These are phyloP conservation scores for Drosophila formosana DNA, from an alignment of 2,888 invertebrate species.

Conservation along the genomic window DNA sequence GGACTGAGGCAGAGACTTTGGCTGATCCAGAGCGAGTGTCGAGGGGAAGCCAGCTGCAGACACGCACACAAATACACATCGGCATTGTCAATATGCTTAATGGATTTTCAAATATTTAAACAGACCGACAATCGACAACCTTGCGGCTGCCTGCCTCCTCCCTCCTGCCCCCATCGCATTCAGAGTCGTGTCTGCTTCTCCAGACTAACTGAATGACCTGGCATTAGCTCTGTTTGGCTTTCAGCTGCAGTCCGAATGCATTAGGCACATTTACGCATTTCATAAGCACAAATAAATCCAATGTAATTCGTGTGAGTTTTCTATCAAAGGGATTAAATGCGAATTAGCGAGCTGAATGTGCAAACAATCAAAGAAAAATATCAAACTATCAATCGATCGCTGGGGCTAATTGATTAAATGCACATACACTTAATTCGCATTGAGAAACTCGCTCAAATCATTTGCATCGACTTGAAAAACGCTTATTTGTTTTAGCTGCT, in stretches of 20 bases:
- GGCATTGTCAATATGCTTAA: slow-evolving; percentile 80
- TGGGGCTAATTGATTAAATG: background rate
- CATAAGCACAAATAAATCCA: slow-evolving; percentile 62
- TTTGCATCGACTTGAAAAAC: background rate
- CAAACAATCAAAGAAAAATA: background rate
- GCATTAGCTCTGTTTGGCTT: slow-evolving; percentile 7
- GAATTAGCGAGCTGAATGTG: background rate
- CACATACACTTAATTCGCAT: too few species aligned
- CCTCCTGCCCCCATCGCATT: background rate
- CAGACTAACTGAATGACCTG: slow-evolving; percentile 18
- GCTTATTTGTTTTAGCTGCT: background rate
- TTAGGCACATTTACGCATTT: slow-evolving; percentile 62
- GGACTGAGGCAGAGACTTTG: slow-evolving; percentile 1
- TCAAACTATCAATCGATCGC: background rate
- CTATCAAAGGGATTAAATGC: slow-evolving; percentile 11
- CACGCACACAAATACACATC: slow-evolving; percentile 29
- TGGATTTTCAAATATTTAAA: slow-evolving; percentile 81
- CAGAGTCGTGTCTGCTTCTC: background rate
- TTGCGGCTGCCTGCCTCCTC: slow-evolving; percentile 38
- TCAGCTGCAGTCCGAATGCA: slow-evolving; percentile 46
- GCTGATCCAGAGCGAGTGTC: background rate
- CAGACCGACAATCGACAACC: slow-evolving; percentile 44
- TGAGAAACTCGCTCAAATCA: background rate
- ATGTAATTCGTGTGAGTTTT: slow-evolving; percentile 50
- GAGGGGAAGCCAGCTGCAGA: slow-evolving; percentile 13